These are phyloP conservation scores for Phrixothrix hirtus DNA, from an alignment of 2,888 invertebrate genomes.

Conservation along the genomic window DNA sequence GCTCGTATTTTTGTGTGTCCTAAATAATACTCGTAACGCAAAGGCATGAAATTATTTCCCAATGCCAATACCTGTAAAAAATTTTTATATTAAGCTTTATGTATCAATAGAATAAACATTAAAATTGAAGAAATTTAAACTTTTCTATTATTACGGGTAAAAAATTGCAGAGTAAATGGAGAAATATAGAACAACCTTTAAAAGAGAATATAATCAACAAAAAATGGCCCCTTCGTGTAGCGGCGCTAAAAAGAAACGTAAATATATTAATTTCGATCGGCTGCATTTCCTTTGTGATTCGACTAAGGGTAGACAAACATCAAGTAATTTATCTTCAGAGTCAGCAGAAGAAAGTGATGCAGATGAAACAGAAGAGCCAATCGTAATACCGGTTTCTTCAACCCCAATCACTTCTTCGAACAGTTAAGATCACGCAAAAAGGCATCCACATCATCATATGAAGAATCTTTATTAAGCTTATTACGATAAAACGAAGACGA, in stretches of 20 bases:
- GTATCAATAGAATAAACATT: no score
- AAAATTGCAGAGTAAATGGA: constrained; percentile 34
- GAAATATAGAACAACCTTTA: constrained; percentile 27
- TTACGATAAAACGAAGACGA: constrained; percentile 7
- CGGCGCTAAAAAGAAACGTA: constrained; percentile 5
- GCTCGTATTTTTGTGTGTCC: no score
- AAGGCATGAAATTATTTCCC: no score
- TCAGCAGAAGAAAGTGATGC: neutral
- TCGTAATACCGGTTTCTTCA: neutral
- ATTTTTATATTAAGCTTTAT: no score
- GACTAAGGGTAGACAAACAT: constrained; percentile 1
- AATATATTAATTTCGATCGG: constrained; percentile 31
- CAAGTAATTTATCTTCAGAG: no score
- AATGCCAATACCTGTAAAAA: no score
- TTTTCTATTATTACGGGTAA: no score
- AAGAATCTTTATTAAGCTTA: no score
- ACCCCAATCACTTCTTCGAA: neutral
- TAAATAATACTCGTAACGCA: no score
- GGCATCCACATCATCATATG: constrained; percentile 4
- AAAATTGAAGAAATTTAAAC: no score
- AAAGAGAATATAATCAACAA: constrained; percentile 24
- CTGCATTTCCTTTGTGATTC: constrained; percentile 23
- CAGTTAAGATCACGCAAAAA: constrained; percentile 2
- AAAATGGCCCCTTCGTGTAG: no score
- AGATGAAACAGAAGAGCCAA: constrained; percentile 1